Evolutionary conservation across 2,888 invertebrate species (phyloP), one percentile per base, ranked within the genome.

Genomic region (Drosophila falleni): DNA sequence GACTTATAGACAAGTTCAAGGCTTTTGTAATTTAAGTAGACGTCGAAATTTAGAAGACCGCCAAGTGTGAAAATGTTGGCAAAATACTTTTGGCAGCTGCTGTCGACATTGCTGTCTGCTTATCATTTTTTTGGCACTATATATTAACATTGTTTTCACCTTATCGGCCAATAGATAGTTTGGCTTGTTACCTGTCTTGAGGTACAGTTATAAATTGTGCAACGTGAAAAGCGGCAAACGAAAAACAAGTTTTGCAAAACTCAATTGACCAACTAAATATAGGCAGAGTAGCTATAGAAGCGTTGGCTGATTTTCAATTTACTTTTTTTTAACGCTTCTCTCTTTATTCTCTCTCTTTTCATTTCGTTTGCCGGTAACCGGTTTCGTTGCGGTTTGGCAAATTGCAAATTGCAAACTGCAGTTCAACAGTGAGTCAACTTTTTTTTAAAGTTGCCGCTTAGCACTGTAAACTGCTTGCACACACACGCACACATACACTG

Each of bases 291-390:
- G 0, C 31, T 31, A 54, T 29, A 49, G 49, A 49, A 61, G 47
- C 16, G 49, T 39, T 55, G 50, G 5, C 37, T 46, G 33, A 16
- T 42, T 64, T 64, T 13, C 37, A 37, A 23, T 23, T 23, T 31
- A 3, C 10, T 31, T 10, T 53, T 41, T 51, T 46, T 39, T 35
- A 16, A 16, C 29, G n/a, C 8, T 54, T 56, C 55, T 42, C 15
- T 35, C 33, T 19, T 5, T 19, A 10, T 49, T 49, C 5, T 15
- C 44, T 64, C 59, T 60, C 16, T 15, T 26, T 61, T 42, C 19
- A 19, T 46, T 35, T 29, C 19, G 29, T 61, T 54, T 76, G 82
- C 86, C 86, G 86, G 89, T 87, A 87, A 87, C 89, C 89, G 89
- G 86, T 87, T 87, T 72, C 49, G 73, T 63, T 71, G 71, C 65